These are phyloP conservation scores for Hylaea fasciaria DNA, from an alignment of 2,888 invertebrate genomes.

Conservation along the genomic window DNA sequence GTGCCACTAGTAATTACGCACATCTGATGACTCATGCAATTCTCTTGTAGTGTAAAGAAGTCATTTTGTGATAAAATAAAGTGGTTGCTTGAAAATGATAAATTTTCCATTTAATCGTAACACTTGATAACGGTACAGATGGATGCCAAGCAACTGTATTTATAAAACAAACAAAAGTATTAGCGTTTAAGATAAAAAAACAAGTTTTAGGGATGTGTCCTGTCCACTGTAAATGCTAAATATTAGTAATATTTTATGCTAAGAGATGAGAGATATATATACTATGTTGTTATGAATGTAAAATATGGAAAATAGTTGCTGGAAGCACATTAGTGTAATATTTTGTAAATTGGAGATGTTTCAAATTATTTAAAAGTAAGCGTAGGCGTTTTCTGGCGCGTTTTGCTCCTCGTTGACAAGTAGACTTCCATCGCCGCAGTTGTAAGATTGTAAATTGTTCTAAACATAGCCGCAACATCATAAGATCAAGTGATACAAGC, in stretches of 20 bases:
- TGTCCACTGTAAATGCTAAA: conserved; percentile 50
- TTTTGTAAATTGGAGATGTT: conserved; percentile 53
- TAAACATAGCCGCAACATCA: conserved; percentile 27
- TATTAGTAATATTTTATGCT: conserved; percentile 45
- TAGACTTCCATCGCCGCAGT: conserved; percentile 29
- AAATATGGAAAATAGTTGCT: conserved; percentile 36
- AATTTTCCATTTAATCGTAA: conserved; percentile 25
- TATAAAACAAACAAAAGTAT: conserved; percentile 40
- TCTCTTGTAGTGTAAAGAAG: conserved; percentile 29
- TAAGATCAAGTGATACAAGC: conserved; percentile 27
- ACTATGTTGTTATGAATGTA: conserved; percentile 45
- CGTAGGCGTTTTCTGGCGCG: conserved; percentile 41
- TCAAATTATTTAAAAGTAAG: conserved; percentile 44
- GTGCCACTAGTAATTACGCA: conserved; percentile 35
- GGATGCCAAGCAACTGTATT: conserved; percentile 44
- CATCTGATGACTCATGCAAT: conserved; percentile 35
- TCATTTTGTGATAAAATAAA: conserved; percentile 37
- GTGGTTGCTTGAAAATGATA: conserved; percentile 26
- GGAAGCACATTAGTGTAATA: conserved; percentile 44
- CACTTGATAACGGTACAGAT: conserved; percentile 19
- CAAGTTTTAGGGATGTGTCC: conserved; percentile 42
- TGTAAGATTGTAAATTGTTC: conserved; percentile 28
- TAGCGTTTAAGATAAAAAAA: conserved; percentile 49
- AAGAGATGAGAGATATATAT: conserved; percentile 48
- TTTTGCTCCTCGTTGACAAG: conserved; percentile 33